Evolutionary conservation across 2,888 invertebrate species (phyloP), one percentile per base, ranked within the genome.

Genomic region (Lasioglossum pauxillum): DNA sequence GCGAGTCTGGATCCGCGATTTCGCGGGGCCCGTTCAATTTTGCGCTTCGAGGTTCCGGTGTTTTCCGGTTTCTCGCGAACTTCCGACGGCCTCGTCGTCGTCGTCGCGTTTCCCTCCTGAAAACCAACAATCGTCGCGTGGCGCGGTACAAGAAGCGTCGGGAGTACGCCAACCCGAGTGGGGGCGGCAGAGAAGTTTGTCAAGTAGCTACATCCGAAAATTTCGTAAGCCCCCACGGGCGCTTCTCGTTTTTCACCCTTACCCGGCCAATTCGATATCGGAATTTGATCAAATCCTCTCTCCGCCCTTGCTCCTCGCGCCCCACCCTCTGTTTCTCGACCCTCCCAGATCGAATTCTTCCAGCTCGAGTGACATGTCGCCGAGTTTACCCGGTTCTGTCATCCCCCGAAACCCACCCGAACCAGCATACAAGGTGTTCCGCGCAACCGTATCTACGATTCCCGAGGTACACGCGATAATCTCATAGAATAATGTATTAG

Each of bases 351-450:
- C 94, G 94, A 94, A 94, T 95, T 95, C 94, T 95, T 94, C 94
- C 94, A 92, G 94, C 92, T 94, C 95, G 93, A 93, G 92, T 95
- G 94, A 94, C 95, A 94, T 93, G 94, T 94, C 94, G 93, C 92
- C 92, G 91, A 94, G 94, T 95, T 94, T 94, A 93, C 93, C 91
- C 90, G 91, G 84, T 83, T 19, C 82, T 49, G 75, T 80, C 85
- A 16, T 14, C 53, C 16, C 16, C 31, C 60, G 14, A 14, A 27
- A 27, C 60, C 82, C 73, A 69, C 69, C 69, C 72, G 67, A 27
- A 57, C 46, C 46, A 44, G 67, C 60, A 35, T 78, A 75, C 67
- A 78, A 76, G 77, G 73, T 86, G 69, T 69, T 69, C 69, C 69
- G 1, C 38, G 69, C 38, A 69, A 69, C 69, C 12, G 69, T n/a